Evolutionary conservation across 2,888 invertebrate species (phyloP).

Genomic region (Troides aeacus): DNA sequence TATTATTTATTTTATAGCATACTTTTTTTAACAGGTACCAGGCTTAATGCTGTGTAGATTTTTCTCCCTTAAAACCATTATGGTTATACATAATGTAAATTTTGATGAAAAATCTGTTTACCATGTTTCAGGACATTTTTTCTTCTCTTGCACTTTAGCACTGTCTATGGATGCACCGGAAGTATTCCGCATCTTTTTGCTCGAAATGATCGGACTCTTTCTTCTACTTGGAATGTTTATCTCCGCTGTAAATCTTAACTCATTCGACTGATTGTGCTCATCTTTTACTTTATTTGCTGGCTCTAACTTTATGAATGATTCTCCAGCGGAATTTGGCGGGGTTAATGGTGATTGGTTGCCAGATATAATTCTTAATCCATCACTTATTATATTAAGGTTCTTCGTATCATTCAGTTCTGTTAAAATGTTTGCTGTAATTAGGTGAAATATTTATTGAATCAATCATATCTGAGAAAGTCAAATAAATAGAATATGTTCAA

Average conservation of each 20-base stretch:
- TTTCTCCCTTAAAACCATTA: too few species aligned
- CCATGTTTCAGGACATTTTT: constrained; percentile 63
- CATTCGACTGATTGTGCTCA: constrained; percentile 12
- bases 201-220: constrained; percentile 62
- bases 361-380: constrained; percentile 57
- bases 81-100: too few species aligned
- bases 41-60: too few species aligned
- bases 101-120: constrained; percentile 34
- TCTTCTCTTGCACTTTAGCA: constrained; percentile 49
- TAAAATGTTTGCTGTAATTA: constrained; percentile 50
- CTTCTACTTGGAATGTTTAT: constrained; percentile 65
- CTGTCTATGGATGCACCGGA: constrained; percentile 21
- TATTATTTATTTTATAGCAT: too few species aligned
- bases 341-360: constrained; percentile 40
- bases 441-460: not conserved
- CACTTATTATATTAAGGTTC: constrained; percentile 52
- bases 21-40: too few species aligned
- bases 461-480: too few species aligned
- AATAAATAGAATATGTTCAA: too few species aligned
- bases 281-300: constrained; percentile 10
- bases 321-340: constrained; percentile 30
- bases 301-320: constrained; percentile 30
- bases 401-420: constrained; percentile 59
- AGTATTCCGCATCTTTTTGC: constrained; percentile 45
- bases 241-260: constrained; percentile 49